phyloP scores from a whole-genome alignment of 30 jellyfish, hydroid and myxozoan genomes.

The Hydractinia symbiolongicarpus region DNA sequence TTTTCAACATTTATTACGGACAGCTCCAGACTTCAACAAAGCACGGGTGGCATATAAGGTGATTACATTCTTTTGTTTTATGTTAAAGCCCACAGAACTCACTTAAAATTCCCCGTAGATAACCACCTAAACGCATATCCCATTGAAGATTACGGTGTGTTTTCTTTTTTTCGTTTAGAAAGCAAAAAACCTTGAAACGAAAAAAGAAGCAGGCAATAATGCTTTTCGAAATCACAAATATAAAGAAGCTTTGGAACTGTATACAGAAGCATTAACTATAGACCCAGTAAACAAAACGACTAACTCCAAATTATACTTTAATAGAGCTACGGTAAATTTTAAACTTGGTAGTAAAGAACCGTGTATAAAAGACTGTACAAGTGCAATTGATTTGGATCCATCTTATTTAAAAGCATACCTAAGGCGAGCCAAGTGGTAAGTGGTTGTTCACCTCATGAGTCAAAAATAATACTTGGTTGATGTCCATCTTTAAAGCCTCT shows the following conservation, averaged over 20 bases:
- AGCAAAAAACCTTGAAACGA: constrained; percentile 68
- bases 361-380: constrained; percentile 75
- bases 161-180: constrained; percentile 33
- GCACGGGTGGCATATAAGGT: constrained; percentile 85
- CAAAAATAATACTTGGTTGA: no score
- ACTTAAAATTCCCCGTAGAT: no score
- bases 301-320: constrained; percentile 76
- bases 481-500: no score
- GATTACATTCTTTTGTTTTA: background rate
- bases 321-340: constrained; percentile 82
- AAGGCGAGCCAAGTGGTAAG: constrained; percentile 95
- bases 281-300: constrained; percentile 73
- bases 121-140: no score
- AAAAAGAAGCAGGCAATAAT: constrained; percentile 72
- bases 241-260: constrained; percentile 70
- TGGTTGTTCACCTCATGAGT: background rate
- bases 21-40: constrained; percentile 86
- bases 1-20: constrained; percentile 68
- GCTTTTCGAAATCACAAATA: constrained; percentile 65
- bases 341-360: constrained; percentile 50
- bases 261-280: constrained; percentile 71
- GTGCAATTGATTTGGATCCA: constrained; percentile 86
- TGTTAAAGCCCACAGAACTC: no score
- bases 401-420: constrained; percentile 63
- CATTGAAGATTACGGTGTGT: no score